A percentile compares a stretch with the other conserved stretches of the same genome.
These are phyloP conservation scores for Periplaneta americana DNA, from an alignment of 1,140 invertebrate species.

Conservation along the genomic window DNA sequence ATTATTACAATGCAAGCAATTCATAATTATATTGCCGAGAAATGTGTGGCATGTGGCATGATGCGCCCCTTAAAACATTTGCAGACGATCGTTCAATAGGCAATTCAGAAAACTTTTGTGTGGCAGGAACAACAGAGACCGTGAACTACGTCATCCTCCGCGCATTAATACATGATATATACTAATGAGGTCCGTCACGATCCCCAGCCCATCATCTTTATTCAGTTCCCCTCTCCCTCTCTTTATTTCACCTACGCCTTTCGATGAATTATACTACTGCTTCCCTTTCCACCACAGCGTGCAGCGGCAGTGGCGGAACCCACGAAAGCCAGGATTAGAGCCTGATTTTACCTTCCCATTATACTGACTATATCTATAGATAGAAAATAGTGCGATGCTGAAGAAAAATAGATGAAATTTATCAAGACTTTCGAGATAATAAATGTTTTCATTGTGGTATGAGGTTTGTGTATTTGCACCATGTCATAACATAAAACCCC, in stretches of 20 bases:
- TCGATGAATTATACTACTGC: background rate
- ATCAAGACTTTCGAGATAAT: no score
- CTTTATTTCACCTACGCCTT: constrained; percentile 3
- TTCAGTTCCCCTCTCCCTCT: background rate
- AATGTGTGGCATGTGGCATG: background rate
- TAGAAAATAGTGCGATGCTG: no score
- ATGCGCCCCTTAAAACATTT: background rate
- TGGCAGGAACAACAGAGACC: background rate
- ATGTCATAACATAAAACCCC: no score
- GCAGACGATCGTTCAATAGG: background rate
- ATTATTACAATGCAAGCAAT: background rate
- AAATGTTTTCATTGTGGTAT: no score
- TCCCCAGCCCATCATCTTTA: constrained; percentile 9
- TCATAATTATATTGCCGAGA: background rate
- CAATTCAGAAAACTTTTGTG: background rate
- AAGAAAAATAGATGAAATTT: no score
- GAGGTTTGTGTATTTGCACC: no score
- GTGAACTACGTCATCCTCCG: background rate
- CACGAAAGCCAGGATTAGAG: no score
- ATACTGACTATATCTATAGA: no score
- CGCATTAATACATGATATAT: constrained; percentile 15
- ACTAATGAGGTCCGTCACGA: constrained; percentile 6
- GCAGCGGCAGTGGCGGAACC: background rate
- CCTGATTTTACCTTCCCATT: no score
- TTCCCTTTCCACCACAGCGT: background rate